Conservation (phyloP, 2,797 vertebrate species). For the Sebastolobus altivelis region DNA sequence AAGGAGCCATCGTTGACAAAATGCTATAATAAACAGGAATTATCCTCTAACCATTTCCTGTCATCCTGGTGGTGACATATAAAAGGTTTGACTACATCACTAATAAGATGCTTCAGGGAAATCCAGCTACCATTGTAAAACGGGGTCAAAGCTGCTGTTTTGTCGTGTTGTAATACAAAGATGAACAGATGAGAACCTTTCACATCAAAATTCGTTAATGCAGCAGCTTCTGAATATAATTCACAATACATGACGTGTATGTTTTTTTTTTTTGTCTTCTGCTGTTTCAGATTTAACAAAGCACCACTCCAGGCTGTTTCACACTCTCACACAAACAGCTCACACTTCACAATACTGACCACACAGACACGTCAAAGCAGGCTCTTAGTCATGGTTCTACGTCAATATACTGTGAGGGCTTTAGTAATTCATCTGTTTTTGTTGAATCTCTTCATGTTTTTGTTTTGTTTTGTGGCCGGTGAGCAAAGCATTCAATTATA, state of each 20-base stretch:
- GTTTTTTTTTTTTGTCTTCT: background rate
- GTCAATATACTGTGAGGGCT: slow-evolving; percentile 33
- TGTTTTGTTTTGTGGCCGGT: slow-evolving; percentile 17
- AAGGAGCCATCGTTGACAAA: rapidly evolving
- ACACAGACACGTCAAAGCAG: slow-evolving; percentile 8
- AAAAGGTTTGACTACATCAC: background rate
- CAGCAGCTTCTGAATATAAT: slow-evolving; percentile 22
- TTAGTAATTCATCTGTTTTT: slow-evolving; percentile 33
- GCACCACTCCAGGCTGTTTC: slow-evolving; percentile 30
- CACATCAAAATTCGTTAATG: background rate
- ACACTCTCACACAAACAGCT: slow-evolving; percentile 31
- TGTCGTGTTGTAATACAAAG: background rate
- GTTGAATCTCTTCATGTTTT: slow-evolving; percentile 40
- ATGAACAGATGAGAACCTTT: slow-evolving; percentile 15
- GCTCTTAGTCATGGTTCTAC: slow-evolving; percentile 17
- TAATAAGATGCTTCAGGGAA: background rate
- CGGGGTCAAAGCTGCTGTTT: background rate
- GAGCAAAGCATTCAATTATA: slow-evolving; percentile 9
- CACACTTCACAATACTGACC: background rate
- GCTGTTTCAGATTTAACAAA: slow-evolving; percentile 34
- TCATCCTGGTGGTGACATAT: background rate
- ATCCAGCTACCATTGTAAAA: background rate
- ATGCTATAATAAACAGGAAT: background rate
- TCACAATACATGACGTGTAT: background rate
- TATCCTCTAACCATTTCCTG: background rate